A percentile compares a stretch with the other conserved stretches of the same genome.
These are phyloP conservation scores for Ridgeia piscesae DNA, from an alignment of 1,140 invertebrate genomes.

Conservation along the genomic window DNA sequence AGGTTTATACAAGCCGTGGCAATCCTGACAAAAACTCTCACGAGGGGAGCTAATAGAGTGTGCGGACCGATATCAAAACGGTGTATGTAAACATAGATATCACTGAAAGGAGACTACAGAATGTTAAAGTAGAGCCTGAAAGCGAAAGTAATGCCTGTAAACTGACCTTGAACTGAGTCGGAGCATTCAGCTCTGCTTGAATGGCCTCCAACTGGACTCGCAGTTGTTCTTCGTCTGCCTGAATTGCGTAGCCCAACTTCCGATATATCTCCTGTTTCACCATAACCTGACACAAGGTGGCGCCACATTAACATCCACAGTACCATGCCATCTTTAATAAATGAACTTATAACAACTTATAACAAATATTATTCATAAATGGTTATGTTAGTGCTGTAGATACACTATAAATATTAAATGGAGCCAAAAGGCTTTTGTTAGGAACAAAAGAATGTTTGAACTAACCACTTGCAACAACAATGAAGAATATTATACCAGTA, in stretches of 20 bases:
- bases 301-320: not conserved
- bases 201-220: constrained; percentile 81
- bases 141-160: not conserved
- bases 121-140: no score
- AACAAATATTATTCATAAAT: no score
- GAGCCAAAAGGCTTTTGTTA: no score
- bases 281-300: constrained; percentile 66
- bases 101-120: not conserved
- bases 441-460: no score
- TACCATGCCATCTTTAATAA: not conserved
- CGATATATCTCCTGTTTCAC: constrained; percentile 83
- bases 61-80: no score
- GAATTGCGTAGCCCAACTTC: constrained; percentile 80
- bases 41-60: no score
- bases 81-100: not conserved
- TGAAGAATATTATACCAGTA: no score
- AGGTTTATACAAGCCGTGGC: no score
- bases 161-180: constrained; percentile 84
- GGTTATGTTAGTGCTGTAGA: no score
- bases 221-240: constrained; percentile 85
- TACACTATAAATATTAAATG: no score
- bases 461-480: no score
- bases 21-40: no score
- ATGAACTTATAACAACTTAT: not conserved
- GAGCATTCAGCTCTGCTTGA: constrained; percentile 81